Conservation (phyloP, 2,888 invertebrate species). For the Carabus problematicus region DNA sequence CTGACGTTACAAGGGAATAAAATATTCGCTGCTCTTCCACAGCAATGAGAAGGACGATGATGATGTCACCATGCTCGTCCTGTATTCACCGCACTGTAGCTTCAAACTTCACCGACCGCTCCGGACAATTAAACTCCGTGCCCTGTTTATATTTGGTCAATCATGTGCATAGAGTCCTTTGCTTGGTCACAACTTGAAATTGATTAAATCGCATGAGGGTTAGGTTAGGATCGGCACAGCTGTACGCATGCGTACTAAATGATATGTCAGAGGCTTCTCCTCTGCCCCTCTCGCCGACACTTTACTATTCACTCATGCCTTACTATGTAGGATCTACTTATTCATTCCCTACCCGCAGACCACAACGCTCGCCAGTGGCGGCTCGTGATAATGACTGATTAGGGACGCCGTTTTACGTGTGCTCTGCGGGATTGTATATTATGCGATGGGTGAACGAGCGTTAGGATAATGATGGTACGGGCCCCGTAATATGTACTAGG, state of each 20-base stretch:
- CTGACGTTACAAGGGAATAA: constrained; percentile 21
- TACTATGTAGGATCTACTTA: too few species aligned
- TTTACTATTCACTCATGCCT: constrained; percentile 10
- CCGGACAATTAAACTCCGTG: constrained; percentile 32
- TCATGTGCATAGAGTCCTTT: constrained; percentile 37
- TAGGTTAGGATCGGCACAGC: background rate
- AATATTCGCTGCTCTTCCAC: constrained; percentile 14
- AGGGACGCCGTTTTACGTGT: too few species aligned
- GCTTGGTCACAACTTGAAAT: constrained; percentile 39
- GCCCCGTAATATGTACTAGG: too few species aligned
- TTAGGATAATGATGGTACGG: too few species aligned
- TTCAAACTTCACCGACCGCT: background rate
- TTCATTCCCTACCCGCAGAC: too few species aligned
- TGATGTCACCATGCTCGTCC: background rate
- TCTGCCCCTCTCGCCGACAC: background rate
- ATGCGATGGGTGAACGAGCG: too few species aligned
- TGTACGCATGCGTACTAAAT: constrained; percentile 23
- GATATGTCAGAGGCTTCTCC: constrained; percentile 25
- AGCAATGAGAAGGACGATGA: too few species aligned
- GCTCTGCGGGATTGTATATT: too few species aligned
- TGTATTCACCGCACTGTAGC: background rate
- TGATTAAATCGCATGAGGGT: constrained; percentile 39
- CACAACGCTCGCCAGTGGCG: too few species aligned
- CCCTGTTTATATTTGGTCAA: constrained; percentile 42
- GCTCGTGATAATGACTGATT: too few species aligned